A percentile compares a stretch with the other conserved stretches of the same genome.
Conservation (phyloP, 2,113 vertebrate species). For the Aythya baeri region DNA sequence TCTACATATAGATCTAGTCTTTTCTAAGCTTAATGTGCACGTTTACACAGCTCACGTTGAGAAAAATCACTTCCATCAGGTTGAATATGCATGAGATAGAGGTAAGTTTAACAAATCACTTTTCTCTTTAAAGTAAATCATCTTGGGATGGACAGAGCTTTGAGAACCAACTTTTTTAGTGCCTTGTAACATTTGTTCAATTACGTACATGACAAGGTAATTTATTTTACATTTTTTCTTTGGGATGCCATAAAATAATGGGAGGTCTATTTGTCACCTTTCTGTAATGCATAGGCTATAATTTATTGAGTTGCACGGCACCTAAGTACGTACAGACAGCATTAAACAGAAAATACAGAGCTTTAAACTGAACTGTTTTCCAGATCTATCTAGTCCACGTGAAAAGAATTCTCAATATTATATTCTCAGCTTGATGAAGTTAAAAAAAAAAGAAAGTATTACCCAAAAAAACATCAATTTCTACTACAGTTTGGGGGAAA, state of each 20-base stretch:
- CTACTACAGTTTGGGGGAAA: not conserved
- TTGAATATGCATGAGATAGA: not conserved
- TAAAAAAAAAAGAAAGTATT: not conserved
- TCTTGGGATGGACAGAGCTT: not conserved
- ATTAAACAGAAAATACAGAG: not conserved
- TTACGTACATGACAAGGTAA: too few relatives aligned
- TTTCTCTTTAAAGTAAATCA: not conserved
- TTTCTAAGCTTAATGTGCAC: not conserved
- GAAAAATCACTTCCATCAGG: rapidly evolving
- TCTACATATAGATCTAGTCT: not conserved
- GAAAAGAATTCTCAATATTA: not conserved
- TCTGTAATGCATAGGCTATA: not conserved
- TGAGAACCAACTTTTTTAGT: not conserved
- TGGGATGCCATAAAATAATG: not conserved
- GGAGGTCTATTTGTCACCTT: not conserved
- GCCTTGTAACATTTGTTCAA: not conserved
- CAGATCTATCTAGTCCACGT: not conserved
- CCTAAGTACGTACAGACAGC: not conserved
- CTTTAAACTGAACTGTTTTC: not conserved
- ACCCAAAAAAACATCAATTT: not conserved
- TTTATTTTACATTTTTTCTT: not conserved
- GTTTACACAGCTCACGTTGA: not conserved
- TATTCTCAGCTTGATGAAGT: not conserved
- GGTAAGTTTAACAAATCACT: not conserved
- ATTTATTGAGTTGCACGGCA: not conserved